phyloP scores from a whole-genome alignment of 1,140 invertebrate species.

The Oscheius sp. region DNA sequence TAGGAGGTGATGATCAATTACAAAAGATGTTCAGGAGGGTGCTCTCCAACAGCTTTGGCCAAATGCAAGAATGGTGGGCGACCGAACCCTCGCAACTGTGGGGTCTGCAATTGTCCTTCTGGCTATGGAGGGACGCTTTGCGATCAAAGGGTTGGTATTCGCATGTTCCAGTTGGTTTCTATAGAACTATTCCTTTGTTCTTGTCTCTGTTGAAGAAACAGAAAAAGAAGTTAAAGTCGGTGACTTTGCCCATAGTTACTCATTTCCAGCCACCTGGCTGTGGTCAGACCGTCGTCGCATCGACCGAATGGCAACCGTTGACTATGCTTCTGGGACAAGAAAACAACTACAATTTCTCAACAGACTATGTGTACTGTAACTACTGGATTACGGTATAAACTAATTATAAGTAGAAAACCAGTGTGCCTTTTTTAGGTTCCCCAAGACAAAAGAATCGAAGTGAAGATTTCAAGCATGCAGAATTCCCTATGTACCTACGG shows the following conservation, averaged over 20 bases:
- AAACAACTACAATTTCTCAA: background rate
- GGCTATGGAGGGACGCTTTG: slow-evolving; percentile 43
- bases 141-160: slow-evolving; percentile 24
- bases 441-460: background rate
- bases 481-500: background rate
- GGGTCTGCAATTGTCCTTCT: slow-evolving; percentile 44
- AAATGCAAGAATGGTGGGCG: slow-evolving; percentile 36
- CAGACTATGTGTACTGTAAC: background rate
- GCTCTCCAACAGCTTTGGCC: too few relatives aligned
- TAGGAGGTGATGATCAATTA: too few relatives aligned
- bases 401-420: background rate
- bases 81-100: slow-evolving; percentile 43
- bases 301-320: background rate
- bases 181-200: background rate
- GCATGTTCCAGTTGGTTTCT: background rate
- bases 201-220: too few relatives aligned
- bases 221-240: too few relatives aligned
- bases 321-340: background rate
- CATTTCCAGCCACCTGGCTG: slow-evolving; percentile 18
- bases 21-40: too few relatives aligned
- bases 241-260: too few relatives aligned
- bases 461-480: background rate
- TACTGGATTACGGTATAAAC: background rate
- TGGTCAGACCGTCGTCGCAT: slow-evolving; percentile 4
- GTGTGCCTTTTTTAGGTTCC: background rate